Evolutionary conservation across 2,113 vertebrate species (phyloP).

Genomic region (Fregetta grallaria): DNA sequence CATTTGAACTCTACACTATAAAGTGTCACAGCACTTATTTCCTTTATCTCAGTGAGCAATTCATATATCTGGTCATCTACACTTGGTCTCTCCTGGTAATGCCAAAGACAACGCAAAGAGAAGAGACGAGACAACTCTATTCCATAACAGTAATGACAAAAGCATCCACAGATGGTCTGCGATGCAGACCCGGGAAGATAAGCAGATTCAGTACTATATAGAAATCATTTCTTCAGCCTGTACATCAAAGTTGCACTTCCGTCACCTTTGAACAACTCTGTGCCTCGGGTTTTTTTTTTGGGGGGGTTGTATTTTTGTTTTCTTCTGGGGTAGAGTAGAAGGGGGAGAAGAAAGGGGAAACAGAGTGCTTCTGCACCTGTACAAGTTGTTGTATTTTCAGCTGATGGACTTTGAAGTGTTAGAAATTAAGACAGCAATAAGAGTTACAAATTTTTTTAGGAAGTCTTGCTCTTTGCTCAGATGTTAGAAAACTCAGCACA

Average conservation of each 20-base stretch:
- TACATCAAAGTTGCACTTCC: neutral
- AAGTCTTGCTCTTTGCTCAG: neutral
- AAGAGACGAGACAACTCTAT: neutral
- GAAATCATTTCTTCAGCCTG: neutral
- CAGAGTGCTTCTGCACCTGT: neutral
- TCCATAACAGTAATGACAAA: neutral
- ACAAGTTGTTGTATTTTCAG: neutral
- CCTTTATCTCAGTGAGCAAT: neutral
- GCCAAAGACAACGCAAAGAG: neutral
- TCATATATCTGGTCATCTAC: neutral
- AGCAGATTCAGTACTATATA: neutral
- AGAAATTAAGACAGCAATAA: neutral
- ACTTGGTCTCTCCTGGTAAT: neutral
- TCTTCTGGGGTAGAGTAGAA: neutral
- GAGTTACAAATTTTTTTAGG: neutral
- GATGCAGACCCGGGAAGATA: neutral
- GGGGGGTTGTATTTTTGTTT: neutral
- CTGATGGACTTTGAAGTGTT: neutral
- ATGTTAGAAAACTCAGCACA: neutral
- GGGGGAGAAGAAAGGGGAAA: neutral
- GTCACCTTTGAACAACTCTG: neutral
- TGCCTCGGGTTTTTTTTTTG: neutral
- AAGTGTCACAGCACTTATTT: neutral
- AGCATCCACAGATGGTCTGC: neutral
- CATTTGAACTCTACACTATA: neutral